phyloP scores from a whole-genome alignment of 2,113 vertebrate species.

The Eonycteris spelaea region DNA sequence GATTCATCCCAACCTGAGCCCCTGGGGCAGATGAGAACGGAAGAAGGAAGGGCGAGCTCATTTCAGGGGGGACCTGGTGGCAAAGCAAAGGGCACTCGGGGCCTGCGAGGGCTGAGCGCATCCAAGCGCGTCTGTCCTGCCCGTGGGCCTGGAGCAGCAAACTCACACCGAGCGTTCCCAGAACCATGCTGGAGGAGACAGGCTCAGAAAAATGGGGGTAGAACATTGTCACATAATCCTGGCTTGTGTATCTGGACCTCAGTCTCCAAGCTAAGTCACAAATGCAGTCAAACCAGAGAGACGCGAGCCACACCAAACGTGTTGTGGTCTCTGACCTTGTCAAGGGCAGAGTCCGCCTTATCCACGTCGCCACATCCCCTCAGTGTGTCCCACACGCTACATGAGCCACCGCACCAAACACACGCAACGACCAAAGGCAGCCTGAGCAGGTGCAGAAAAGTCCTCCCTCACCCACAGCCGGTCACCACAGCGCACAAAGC shows the following conservation, averaged over 20 bases:
- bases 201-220: accelerated
- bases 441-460: background rate
- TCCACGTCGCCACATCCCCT: accelerated
- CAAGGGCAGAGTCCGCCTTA: background rate
- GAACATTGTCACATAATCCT: background rate
- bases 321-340: background rate
- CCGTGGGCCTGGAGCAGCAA: background rate
- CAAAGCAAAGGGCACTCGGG: background rate
- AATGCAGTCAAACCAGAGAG: background rate
- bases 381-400: accelerated
- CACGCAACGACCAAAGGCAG: background rate
- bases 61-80: background rate
- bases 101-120: background rate
- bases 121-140: no score
- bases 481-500: accelerated
- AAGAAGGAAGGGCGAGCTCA: background rate
- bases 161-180: background rate
- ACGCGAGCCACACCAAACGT: background rate
- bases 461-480: background rate
- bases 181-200: background rate
- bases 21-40: background rate
- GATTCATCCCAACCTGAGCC: background rate
- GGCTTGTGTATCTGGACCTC: background rate
- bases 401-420: background rate
- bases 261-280: background rate